Base-by-base conservation (phyloP, 2,797 vertebrate genomes). In the Gouania willdenowi region DNA sequence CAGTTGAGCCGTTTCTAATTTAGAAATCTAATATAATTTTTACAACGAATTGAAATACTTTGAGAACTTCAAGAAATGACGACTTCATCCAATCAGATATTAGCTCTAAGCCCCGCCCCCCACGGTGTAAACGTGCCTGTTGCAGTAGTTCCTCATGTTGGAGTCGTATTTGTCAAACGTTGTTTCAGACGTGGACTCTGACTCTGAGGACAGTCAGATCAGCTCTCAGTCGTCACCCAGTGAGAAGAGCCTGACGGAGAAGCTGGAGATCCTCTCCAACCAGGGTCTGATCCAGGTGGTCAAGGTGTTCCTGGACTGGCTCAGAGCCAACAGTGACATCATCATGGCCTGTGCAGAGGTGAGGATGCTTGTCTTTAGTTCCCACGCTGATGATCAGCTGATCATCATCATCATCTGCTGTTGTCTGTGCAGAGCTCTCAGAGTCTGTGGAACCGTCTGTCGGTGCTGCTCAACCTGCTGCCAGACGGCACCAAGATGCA, bases 311-410 rank as follows among this genome's bases (percentile, higher is more conserved):
- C 70, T 97, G 36, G 96, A 98, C 72, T 98, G 96, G 96, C 87
- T 98, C 15, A 89, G 92, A 51, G 92, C 94, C 9, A n/a, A 98
- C 83, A 94, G 94, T 0, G 95, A 98, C 71, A 95, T 98, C 56
- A 94, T 98, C 42, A 75, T 98, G 26, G 95, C 95, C 91, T 98
- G 96, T 48, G 96, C 95, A 0, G 92, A 94, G 93, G 93, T 95
- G 53, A 28, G 70, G 2, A 0, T 0, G 14, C 7, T 2, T 14
- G 2, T 11, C 2, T 8, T 7, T 22, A 2, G 8, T 3, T 5
- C n/a, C 26, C 5, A 6, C 2, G 2, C 6, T 6, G 19, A 6
- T 5, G 19, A n/a, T n/a, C 2, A 14, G 13, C 13, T 10, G 4
- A 20, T 18, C 22, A 25, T 13, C 2, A 5, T 21, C 26, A 7